These are phyloP conservation scores for Fopius arisanus DNA, from an alignment of 1,140 invertebrate genomes.

Conservation along the genomic window DNA sequence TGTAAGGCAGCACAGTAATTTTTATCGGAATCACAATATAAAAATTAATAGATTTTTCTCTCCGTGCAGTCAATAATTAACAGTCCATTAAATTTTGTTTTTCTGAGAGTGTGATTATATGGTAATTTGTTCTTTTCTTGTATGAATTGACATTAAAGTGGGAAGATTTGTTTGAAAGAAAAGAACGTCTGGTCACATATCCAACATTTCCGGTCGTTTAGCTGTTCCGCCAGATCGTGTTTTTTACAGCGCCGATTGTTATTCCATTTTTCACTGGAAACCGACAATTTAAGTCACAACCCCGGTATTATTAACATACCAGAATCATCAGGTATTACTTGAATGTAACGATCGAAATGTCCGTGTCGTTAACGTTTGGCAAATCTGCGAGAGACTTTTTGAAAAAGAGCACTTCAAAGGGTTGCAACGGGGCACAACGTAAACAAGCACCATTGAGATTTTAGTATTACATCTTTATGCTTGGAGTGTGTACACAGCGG, in stretches of 20 bases:
- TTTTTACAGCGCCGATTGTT: conserved; percentile 13
- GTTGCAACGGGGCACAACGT: conserved; percentile 9
- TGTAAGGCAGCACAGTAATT: too few relatives aligned
- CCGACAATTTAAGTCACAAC: too few relatives aligned
- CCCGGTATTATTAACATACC: neutral
- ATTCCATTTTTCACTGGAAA: neutral
- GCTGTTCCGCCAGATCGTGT: conserved; percentile 18
- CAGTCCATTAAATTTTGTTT: too few relatives aligned
- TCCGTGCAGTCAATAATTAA: too few relatives aligned
- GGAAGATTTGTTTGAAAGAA: conserved; percentile 37
- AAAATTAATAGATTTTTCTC: too few relatives aligned
- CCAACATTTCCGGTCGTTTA: conserved; percentile 44
- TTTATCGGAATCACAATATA: too few relatives aligned
- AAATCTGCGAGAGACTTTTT: neutral
- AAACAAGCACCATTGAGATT: conserved; percentile 15
- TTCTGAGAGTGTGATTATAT: too few relatives aligned
- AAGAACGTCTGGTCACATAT: conserved; percentile 37
- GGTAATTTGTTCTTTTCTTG: neutral
- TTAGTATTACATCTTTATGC: conserved; percentile 18
- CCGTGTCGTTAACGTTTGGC: conserved; percentile 22
- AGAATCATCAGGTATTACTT: neutral
- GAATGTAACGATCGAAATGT: conserved; percentile 28
- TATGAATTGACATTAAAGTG: neutral
- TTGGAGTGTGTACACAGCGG: conserved; percentile 15
- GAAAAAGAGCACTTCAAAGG: conserved; percentile 46